Evolutionary conservation across 2,113 vertebrate genomes (phyloP).

Genomic region (Limnothrissa miodon): DNA sequence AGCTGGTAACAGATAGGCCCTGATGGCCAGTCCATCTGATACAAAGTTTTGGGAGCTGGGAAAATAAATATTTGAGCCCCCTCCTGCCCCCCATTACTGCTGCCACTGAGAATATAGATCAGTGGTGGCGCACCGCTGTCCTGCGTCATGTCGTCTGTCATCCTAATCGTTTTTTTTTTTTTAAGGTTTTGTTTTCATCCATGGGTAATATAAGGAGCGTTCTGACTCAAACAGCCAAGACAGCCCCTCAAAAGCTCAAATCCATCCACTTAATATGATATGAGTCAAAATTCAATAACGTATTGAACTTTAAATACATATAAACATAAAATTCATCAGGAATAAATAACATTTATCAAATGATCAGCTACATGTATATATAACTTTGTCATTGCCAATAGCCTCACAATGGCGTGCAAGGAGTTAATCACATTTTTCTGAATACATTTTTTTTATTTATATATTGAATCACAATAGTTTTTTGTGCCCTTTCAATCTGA

Average conservation of each 20-base stretch:
- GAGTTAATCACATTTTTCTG: background rate
- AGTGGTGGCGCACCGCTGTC: slow-evolving; percentile 49
- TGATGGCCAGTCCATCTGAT: slow-evolving; percentile 68
- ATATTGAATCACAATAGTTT: no score
- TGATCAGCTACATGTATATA: no score
- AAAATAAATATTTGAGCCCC: slow-evolving; percentile 79
- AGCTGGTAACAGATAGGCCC: slow-evolving; percentile 74
- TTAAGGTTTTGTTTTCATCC: slow-evolving; percentile 55
- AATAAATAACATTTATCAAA: background rate
- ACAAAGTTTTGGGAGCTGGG: slow-evolving; percentile 68
- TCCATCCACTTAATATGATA: background rate
- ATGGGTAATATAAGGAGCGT: slow-evolving; percentile 42
- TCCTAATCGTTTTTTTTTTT: slow-evolving; percentile 42
- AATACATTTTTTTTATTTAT: no score
- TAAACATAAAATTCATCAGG: background rate
- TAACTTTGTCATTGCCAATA: background rate
- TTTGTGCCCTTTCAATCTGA: background rate
- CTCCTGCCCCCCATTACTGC: slow-evolving; percentile 60
- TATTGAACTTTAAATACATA: background rate
- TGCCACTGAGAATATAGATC: slow-evolving; percentile 68
- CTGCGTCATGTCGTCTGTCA: slow-evolving; percentile 56
- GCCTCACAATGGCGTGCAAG: background rate
- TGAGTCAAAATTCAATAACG: background rate
- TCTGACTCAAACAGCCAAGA: background rate
- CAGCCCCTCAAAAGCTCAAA: background rate